Percentiles rank a stretch among this genome's conserved stretches.
phyloP scores from a whole-genome alignment of 2,113 vertebrate species.

The Falcunculus frontatus region DNA sequence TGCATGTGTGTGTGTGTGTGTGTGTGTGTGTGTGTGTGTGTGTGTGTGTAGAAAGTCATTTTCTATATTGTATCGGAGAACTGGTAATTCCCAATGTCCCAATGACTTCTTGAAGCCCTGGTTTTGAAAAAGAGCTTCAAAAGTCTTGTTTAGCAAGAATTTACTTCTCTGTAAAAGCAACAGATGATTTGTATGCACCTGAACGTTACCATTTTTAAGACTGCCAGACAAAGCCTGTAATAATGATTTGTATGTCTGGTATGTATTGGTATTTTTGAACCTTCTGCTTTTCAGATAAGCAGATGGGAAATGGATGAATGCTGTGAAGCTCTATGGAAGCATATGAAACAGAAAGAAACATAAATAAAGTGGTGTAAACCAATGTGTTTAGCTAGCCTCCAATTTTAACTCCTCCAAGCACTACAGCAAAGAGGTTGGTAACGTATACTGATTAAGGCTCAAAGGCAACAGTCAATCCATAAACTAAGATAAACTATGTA shows the following conservation, averaged over 20 bases:
- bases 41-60: not conserved
- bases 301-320: conserved; percentile 36
- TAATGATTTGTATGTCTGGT: conserved; percentile 43
- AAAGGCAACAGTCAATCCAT: not conserved
- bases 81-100: not conserved
- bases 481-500: not conserved
- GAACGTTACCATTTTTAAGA: not conserved
- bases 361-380: conserved; percentile 16
- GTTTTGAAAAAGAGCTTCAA: not conserved
- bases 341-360: conserved; percentile 2
- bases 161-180: not conserved
- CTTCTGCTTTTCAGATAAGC: conserved; percentile 29
- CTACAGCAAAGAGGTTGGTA: not conserved
- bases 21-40: not conserved
- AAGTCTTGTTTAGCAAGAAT: not conserved
- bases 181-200: conserved; percentile 6
- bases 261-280: conserved; percentile 22
- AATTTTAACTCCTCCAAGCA: not conserved
- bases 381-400: not conserved
- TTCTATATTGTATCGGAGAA: not conserved
- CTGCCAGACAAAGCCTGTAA: conserved; percentile 27
- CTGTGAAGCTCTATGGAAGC: not conserved
- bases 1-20: not conserved
- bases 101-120: not conserved
- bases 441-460: not conserved